Conservation (phyloP, 2,113 vertebrate genomes). For the Spilogale gracilis region DNA sequence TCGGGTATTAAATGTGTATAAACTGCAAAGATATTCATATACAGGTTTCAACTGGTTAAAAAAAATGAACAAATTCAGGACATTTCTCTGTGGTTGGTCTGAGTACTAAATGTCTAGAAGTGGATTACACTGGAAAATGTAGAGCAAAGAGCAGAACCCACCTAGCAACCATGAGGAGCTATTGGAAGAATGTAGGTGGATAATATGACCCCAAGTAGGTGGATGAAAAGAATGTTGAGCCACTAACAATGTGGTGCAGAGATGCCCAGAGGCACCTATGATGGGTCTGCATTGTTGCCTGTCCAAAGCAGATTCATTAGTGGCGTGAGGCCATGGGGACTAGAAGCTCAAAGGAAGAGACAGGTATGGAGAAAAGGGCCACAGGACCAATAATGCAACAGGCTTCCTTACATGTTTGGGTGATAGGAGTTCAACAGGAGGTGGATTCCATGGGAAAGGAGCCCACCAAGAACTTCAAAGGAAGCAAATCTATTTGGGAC, state of each 20-base stretch:
- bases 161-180: too few relatives aligned
- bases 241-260: neutral
- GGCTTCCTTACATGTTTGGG: neutral
- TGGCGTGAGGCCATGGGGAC: neutral
- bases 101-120: neutral
- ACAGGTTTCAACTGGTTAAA: neutral
- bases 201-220: neutral
- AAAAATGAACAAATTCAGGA: neutral
- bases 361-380: neutral
- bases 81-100: neutral
- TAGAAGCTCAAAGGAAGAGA: neutral
- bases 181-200: neutral
- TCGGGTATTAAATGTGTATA: neutral
- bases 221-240: neutral
- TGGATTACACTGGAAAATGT: fast-evolving
- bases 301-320: fast-evolving
- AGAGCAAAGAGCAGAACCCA: neutral
- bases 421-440: neutral
- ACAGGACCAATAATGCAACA: neutral
- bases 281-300: too few relatives aligned
- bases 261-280: neutral
- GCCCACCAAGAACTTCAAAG: neutral
- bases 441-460: neutral
- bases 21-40: neutral
- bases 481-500: neutral